Base-by-base conservation (phyloP, 2,888 invertebrate species). In the Pterostichus madidus region DNA sequence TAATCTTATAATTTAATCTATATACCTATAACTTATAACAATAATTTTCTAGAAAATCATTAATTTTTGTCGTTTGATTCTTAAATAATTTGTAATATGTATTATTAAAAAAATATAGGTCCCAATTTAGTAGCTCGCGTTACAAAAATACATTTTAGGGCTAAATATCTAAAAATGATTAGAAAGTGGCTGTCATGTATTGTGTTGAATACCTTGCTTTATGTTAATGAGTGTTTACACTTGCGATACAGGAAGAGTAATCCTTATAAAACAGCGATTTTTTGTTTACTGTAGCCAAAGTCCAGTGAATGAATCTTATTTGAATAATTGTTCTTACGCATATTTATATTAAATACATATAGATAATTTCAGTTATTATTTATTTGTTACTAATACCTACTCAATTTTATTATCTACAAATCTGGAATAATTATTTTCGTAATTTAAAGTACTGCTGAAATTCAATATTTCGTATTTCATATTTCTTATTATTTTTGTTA, bases 241-340 rank as follows among this genome's bases (percentile, higher is more conserved):
- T 32, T 53, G 76, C 56, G 76, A 56, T 76, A 56, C 13, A 56
- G 39, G 76, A 76, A 56, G 76, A 76, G 76, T 76, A 76, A 76
- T 76, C 56, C 53, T 52, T 76, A 39, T 76, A 52, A 53, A 76
- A 56, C 56, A 39, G 32, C 35, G 35, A 39, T 71, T 39, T 39
- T 39, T 4, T 77, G 59, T 77, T 77, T 77, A 77, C 77, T 35
- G 53, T 77, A 56, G 68, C 68, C 64, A 79, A 79, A 79, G 79
- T 68, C 79, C 64, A 68, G 68, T 79, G 79, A 79, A 79, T 79
- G 53, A 64, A 61, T 49, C 44, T 46, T 46, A 79, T 79, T 79
- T 79, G 79, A 79, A 79, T 79, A 79, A 79, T 79, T 71, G 68
- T 71, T 79, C 31, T 79, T 79, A 64, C 32, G 68, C 79, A 79